Percentiles rank a stretch among this genome's conserved stretches.
Evolutionary conservation across 2,888 invertebrate species (phyloP).

Genomic region (Hypsopygia costalis): DNA sequence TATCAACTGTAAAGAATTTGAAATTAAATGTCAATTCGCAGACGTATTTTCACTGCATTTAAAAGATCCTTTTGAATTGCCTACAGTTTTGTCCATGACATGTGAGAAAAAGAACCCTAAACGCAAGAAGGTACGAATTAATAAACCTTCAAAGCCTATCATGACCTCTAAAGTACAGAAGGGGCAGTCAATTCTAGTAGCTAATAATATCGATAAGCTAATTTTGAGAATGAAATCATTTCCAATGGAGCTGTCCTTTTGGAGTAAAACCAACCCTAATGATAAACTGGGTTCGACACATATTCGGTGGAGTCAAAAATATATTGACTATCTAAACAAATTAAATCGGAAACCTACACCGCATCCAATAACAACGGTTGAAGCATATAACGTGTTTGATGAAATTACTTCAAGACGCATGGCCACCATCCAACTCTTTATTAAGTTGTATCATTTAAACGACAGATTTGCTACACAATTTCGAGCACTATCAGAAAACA

Average conservation of each 20-base stretch:
- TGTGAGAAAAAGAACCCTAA: conserved; percentile 29
- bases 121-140: conserved; percentile 18
- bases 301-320: conserved; percentile 48
- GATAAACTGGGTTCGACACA: conserved; percentile 40
- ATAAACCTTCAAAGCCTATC: background rate
- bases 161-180: conserved; percentile 26
- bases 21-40: conserved; percentile 45
- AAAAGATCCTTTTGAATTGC: conserved; percentile 35
- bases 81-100: conserved; percentile 10
- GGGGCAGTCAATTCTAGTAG: conserved; percentile 39
- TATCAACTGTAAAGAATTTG: conserved; percentile 38
- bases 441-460: conserved; percentile 43
- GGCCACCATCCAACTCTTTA: conserved; percentile 42
- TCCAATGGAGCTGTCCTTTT: conserved; percentile 51
- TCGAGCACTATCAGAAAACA: conserved; percentile 20
- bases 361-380: conserved; percentile 28
- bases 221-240: conserved; percentile 44
- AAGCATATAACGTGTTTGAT: conserved; percentile 45
- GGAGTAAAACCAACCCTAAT: conserved; percentile 31
- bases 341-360: conserved; percentile 20
- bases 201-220: conserved; percentile 32
- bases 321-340: conserved; percentile 42
- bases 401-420: conserved; percentile 48
- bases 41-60: conserved; percentile 51
- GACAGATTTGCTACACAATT: conserved; percentile 27